Evolutionary conservation across 2,888 invertebrate genomes (phyloP).

Genomic region (Meteorus cinctellus): DNA sequence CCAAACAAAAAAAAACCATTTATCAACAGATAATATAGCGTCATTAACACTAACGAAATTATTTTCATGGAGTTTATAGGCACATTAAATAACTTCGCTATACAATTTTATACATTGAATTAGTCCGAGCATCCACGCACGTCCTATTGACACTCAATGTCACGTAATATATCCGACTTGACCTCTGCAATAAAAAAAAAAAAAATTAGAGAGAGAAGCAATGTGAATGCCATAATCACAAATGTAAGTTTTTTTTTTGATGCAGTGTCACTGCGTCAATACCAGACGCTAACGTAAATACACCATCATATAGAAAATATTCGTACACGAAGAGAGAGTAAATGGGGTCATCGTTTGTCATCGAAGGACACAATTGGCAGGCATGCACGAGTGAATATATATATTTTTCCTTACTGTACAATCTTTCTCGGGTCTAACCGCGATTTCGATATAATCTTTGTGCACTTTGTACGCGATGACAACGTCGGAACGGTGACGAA

Average conservation of each 20-base stretch:
- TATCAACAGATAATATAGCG: background rate
- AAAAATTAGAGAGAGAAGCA: background rate
- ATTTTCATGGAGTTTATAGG: too few relatives aligned
- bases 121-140: too few relatives aligned
- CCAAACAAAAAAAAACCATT: too few relatives aligned
- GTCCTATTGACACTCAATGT: too few relatives aligned
- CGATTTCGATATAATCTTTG: background rate
- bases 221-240: conserved; percentile 2
- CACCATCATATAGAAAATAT: background rate
- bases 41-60: background rate
- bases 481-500: background rate
- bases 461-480: background rate
- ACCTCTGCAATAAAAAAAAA: background rate
- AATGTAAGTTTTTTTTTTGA: background rate
- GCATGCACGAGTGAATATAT: background rate
- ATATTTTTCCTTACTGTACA: background rate
- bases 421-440: background rate
- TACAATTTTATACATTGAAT: too few relatives aligned
- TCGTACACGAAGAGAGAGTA: background rate
- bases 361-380: conserved; percentile 4
- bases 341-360: background rate
- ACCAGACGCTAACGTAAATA: background rate
- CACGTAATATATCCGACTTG: background rate
- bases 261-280: background rate
- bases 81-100: too few relatives aligned